These are phyloP conservation scores for Amyelois transitella DNA, from an alignment of 1,140 invertebrate genomes.

Conservation along the genomic window DNA sequence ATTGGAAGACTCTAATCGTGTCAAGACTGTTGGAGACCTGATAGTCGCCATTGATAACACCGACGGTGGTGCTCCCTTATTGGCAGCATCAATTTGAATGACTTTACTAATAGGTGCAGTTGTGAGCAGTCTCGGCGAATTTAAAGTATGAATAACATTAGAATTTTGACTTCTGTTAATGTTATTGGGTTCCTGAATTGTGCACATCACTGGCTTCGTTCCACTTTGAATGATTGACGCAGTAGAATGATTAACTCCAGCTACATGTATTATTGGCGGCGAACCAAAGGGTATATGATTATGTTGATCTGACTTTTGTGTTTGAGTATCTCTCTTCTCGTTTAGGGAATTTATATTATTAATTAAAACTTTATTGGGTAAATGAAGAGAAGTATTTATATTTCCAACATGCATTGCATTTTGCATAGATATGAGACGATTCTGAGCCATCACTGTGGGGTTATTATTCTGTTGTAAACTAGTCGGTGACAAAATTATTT, in stretches of 20 bases:
- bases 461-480: conserved; percentile 47
- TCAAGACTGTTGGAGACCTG: conserved; percentile 42
- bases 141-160: conserved; percentile 59
- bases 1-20: conserved; percentile 43
- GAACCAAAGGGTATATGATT: conserved; percentile 36
- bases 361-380: conserved; percentile 57
- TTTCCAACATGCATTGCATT: conserved; percentile 49
- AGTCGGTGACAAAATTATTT: conserved; percentile 66
- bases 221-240: conserved; percentile 52
- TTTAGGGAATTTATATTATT: conserved; percentile 40
- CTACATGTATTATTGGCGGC: conserved; percentile 54
- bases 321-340: conserved; percentile 49
- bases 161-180: conserved; percentile 44
- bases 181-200: conserved; percentile 39
- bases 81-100: conserved; percentile 46
- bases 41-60: conserved; percentile 55
- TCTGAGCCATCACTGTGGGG: conserved; percentile 62
- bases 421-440: conserved; percentile 64
- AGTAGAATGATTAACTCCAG: conserved; percentile 39
- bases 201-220: conserved; percentile 44
- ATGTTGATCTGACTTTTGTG: conserved; percentile 41
- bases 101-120: conserved; percentile 47
- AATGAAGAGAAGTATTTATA: conserved; percentile 47
- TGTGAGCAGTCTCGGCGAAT: conserved; percentile 46
- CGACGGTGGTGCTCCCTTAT: conserved; percentile 41